Conservation (phyloP, 1,140 invertebrate genomes). For the Zophobas morio region DNA sequence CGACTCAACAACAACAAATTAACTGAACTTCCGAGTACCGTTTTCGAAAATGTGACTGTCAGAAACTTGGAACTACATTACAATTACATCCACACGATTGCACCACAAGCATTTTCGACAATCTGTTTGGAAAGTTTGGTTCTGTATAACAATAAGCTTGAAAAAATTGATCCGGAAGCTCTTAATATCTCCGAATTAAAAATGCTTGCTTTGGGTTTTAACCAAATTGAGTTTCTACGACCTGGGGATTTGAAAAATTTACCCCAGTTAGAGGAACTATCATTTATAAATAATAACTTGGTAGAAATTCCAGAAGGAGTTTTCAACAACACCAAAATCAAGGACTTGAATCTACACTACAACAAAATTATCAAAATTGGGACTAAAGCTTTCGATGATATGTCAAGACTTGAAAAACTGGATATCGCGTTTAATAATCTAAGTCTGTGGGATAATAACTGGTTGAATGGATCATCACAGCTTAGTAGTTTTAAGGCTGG, state of each 20-base stretch:
- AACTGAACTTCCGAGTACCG: neutral
- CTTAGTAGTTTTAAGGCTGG: neutral
- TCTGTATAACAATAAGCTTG: neutral
- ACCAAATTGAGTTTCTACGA: neutral
- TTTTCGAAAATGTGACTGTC: constrained; percentile 15
- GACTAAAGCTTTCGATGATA: constrained; percentile 45
- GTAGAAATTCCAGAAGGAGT: constrained; percentile 48
- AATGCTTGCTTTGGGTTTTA: constrained; percentile 2
- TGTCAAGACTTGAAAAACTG: constrained; percentile 38
- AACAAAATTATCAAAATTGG: constrained; percentile 51
- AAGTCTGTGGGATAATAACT: constrained; percentile 46
- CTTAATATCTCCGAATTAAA: neutral
- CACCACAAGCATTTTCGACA: neutral
- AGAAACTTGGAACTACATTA: neutral
- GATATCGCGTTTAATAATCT: constrained; percentile 50
- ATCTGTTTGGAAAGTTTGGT: neutral
- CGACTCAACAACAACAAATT: constrained; percentile 7
- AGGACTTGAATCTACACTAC: constrained; percentile 45
- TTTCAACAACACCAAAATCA: constrained; percentile 44
- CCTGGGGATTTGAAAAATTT: constrained; percentile 50
- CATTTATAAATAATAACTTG: constrained; percentile 43
- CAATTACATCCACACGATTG: neutral
- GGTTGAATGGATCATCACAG: constrained; percentile 44
- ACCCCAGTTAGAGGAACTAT: constrained; percentile 43
- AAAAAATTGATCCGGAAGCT: neutral